Evolutionary conservation across 2,888 invertebrate species (phyloP), one percentile per base, ranked within the genome.

Genomic region (Apamea sordens): DNA sequence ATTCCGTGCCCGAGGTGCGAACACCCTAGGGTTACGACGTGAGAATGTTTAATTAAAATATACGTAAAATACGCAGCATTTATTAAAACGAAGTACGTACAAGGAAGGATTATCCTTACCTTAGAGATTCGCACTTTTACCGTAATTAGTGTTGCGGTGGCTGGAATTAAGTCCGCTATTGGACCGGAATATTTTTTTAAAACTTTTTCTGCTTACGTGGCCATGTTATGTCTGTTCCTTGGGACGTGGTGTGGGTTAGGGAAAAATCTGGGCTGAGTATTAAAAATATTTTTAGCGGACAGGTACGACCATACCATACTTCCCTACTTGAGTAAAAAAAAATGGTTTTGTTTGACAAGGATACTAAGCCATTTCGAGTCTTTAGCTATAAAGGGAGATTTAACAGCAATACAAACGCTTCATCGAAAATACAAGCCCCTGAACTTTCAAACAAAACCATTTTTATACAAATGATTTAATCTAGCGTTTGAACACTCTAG

Each of bases 1-100:
- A 89, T 85, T 71, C 75, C 72, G 64, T 70, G 59, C 80, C 77
- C 68, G 83, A 89, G 88, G 84, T 88, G 88, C 84, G 77, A 89
- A 88, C 79, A 80, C 88, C 86, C 84, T 64, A 78, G 84, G 88
- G 84, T 72, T 79, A 83, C 75, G 86, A 92, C 89, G 92, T 92
- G 91, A 90, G 92, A 93, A 93, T 93, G 93, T 93, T 94, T 94
- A 94, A 94, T 94, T 94, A 94, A 93, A 94, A 93, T 92, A 89
- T 82, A 89, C 86, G 88, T 88, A 93, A 93, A 93, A 92, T 92
- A 92, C 91, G 88, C 78, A 77, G 88, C 86, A 90, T 91, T 94
- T 93, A 94, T 93, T 93, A 93, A 92, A 93, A 92, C 91, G 90
- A 89, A 90, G 91, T 90, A 89, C 89, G 88, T 83, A 89, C 79